Base-by-base conservation (phyloP, 2,797 vertebrate genomes). In the Merluccius polli region DNA sequence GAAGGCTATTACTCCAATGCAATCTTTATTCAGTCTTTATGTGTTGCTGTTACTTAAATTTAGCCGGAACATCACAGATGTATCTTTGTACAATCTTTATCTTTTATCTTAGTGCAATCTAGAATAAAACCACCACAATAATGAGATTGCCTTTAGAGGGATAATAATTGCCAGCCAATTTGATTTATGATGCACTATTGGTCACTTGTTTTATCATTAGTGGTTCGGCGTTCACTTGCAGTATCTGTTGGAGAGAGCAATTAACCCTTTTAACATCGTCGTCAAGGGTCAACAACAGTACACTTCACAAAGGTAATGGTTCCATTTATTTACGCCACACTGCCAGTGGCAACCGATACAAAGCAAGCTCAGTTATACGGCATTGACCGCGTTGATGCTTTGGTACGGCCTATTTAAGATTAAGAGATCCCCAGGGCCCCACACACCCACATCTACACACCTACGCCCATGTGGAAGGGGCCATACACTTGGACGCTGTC, bases 401-500 rank as follows among this genome's bases (percentile, higher is more conserved):
- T 27, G 59, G 24, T 11, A 9, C 11, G 27, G 10, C 24, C 59
- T 10, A 65, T 65, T 65, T 65, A 12, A 65, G 27, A 12, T 10
- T 12, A 4, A 27, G n/a, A 10, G 9, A 59, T 24, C 52, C 52
- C 24, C 1, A 27, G 59, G 59, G 59, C n/a, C 24, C 59, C 11
- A 12, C 59, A 38, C 33, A 59, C 52, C 52, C 9, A 9, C 52
- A n/a, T 5, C 52, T 3, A 21, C 52, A 59, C 52, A 24, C 1
- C 36, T 10, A 48, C 44, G 70, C 71, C 30, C 29, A 0, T 7
- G 44, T 30, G 44, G 75, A 75, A 16, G 73, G 76, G 44, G 73
- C 83, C 33, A 36, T 18, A 36, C 3, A 24, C 29, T 35, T 24
- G 0, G 76, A 77, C 71, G 83, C 91, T 93, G 83, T 92, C 91